These are phyloP conservation scores for Agonopterix subpropinquella DNA, from an alignment of 2,888 invertebrate species.

Conservation along the genomic window DNA sequence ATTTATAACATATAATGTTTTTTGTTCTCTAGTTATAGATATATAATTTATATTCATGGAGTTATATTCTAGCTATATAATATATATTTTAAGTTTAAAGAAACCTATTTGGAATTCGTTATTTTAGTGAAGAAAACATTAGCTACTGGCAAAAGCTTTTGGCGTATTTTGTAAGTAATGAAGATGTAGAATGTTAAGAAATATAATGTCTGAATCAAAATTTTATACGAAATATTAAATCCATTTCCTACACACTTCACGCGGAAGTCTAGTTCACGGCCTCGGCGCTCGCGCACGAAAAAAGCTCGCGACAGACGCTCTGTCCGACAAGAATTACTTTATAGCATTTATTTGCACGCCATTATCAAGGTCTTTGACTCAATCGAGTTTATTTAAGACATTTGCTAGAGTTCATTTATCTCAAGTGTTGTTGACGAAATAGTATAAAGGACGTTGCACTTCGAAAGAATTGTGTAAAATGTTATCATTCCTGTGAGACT, in stretches of 20 bases:
- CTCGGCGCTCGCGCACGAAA: constrained; percentile 15
- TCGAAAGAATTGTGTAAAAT: background rate
- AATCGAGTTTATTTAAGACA: constrained; percentile 48
- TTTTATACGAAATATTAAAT: too few species aligned
- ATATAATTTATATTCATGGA: too few species aligned
- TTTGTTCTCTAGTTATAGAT: too few species aligned
- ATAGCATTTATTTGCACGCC: constrained; percentile 47
- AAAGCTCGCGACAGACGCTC: constrained; percentile 17
- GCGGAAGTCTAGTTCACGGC: constrained; percentile 23
- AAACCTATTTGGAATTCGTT: too few species aligned
- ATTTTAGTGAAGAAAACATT: too few species aligned
- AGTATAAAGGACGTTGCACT: constrained; percentile 16
- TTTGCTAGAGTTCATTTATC: constrained; percentile 47
- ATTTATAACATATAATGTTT: too few species aligned
- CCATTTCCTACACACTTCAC: constrained; percentile 5
- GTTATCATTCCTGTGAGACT: background rate
- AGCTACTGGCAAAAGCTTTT: too few species aligned
- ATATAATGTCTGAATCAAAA: too few species aligned
- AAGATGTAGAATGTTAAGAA: too few species aligned
- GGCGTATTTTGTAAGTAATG: too few species aligned
- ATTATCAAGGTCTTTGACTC: constrained; percentile 69
- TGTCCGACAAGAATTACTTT: constrained; percentile 44
- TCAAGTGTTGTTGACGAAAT: constrained; percentile 27
- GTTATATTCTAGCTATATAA: too few species aligned
- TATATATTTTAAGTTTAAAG: too few species aligned